phyloP scores from a whole-genome alignment of 2,113 vertebrate species.

The Vidua chalybeata region DNA sequence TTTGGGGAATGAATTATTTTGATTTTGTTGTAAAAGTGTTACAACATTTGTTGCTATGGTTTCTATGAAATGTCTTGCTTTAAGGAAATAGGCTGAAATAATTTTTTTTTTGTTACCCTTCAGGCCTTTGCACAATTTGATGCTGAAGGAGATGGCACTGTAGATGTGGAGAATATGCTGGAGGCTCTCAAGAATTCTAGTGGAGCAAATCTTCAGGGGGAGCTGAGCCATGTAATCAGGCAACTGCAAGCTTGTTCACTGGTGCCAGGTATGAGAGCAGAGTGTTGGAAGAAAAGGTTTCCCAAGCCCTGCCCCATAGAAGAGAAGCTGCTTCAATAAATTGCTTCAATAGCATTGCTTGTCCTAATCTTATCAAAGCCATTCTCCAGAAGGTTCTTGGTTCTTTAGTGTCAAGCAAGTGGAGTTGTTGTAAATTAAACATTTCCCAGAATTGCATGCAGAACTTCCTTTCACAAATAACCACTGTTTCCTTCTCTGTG shows the following conservation, averaged over 20 bases:
- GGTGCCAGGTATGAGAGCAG: constrained; percentile 85
- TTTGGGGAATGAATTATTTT: accelerated
- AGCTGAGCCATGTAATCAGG: constrained; percentile 92
- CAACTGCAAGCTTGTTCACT: constrained; percentile 95
- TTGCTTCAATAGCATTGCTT: not conserved
- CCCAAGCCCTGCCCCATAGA: not conserved
- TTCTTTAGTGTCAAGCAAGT: not conserved
- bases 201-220: constrained; percentile 93
- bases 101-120: not conserved
- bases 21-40: not conserved
- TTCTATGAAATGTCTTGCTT: not conserved
- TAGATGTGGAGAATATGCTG: constrained; percentile 94
- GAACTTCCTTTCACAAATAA: not conserved
- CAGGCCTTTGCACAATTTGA: constrained; percentile 97
- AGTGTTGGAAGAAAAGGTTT: not conserved
- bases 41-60: not conserved
- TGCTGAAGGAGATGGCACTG: constrained; percentile 92
- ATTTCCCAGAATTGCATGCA: not conserved
- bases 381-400: not conserved
- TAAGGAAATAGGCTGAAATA: not conserved
- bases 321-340: not conserved
- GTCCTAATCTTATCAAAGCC: not conserved
- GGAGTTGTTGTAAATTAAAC: not conserved
- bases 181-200: constrained; percentile 90
- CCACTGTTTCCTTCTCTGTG: not conserved